Conservation (phyloP, 2,888 invertebrate genomes). For the Merodon equestris region DNA sequence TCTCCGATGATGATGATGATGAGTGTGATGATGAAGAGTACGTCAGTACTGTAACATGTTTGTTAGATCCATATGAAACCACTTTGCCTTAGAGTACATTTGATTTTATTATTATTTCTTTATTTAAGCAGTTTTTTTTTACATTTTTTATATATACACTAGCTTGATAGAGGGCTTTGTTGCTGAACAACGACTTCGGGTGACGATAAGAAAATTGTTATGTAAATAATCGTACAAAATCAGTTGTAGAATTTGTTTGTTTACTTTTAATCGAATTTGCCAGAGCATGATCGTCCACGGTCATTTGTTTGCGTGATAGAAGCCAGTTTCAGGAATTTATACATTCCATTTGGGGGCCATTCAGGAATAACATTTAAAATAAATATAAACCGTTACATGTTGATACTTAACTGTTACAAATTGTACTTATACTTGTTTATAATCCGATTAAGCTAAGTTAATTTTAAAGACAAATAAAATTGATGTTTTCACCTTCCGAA, state of each 20-base stretch:
- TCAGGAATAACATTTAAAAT: conserved; percentile 32
- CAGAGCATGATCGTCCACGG: not conserved
- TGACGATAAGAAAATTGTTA: not conserved
- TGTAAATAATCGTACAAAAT: too few species aligned
- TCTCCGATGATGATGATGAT: conserved; percentile 70
- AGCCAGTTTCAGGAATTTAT: too few species aligned
- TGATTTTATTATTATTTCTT: conserved; percentile 12
- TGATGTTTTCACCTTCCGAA: conserved; percentile 31
- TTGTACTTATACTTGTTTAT: conserved; percentile 37
- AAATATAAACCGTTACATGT: not conserved
- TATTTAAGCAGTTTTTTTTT: conserved; percentile 2
- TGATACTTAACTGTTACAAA: conserved; percentile 27
- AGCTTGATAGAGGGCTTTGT: not conserved
- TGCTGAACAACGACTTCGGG: not conserved
- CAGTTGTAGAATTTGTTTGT: not conserved
- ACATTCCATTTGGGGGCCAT: conserved; percentile 33
- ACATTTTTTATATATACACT: not conserved
- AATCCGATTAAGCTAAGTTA: conserved; percentile 15
- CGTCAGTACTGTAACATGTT: conserved; percentile 48
- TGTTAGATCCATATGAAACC: conserved; percentile 49
- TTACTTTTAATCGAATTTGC: not conserved
- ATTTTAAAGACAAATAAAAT: conserved; percentile 25
- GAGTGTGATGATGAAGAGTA: conserved; percentile 68
- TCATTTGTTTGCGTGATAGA: conserved; percentile 2
- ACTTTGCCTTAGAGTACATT: conserved; percentile 14